phyloP scores from a whole-genome alignment of 2,797 vertebrate genomes.

The Vultur gryphus region DNA sequence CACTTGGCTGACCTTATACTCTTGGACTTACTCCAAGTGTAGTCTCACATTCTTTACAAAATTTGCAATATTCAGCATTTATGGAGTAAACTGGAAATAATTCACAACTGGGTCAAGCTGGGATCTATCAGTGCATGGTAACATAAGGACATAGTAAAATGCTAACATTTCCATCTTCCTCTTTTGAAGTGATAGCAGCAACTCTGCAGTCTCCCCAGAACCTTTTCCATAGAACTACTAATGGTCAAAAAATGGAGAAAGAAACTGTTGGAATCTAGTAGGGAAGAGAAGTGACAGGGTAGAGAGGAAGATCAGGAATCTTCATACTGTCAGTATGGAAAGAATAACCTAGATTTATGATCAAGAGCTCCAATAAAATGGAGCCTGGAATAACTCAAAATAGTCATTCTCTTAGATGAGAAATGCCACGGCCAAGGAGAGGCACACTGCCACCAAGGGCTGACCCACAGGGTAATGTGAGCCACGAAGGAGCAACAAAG shows the following conservation, averaged over 20 bases:
- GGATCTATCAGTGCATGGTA: background rate
- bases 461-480: background rate
- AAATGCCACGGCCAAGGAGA: background rate
- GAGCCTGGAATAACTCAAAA: background rate
- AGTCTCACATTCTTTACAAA: background rate
- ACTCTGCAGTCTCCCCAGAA: background rate
- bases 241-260: background rate
- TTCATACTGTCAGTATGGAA: background rate
- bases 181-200: background rate
- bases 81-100: background rate
- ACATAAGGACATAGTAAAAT: background rate
- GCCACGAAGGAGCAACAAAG: background rate
- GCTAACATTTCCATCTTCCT: background rate
- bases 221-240: background rate
- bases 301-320: background rate
- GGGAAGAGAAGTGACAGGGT: background rate
- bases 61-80: background rate
- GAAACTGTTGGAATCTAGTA: background rate
- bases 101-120: background rate
- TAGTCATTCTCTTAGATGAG: background rate
- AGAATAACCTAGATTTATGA: background rate
- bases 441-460: background rate
- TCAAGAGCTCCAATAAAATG: background rate
- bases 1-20: background rate
- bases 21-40: background rate